Evolutionary conservation across 2,797 vertebrate species (phyloP).

Genomic region (Sarcophilus harrisii): DNA sequence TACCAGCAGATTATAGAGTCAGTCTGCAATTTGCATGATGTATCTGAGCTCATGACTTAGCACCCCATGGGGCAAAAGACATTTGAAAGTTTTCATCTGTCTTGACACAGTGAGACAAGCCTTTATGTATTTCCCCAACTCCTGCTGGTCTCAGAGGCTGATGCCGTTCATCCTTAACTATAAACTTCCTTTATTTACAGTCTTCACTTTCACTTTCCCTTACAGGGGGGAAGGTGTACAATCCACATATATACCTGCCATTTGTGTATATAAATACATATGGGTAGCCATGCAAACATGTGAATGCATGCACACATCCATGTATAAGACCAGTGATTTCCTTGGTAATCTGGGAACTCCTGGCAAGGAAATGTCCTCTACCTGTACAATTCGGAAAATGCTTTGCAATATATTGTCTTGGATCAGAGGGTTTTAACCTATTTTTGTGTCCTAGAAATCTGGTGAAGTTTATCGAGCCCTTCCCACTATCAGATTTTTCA

Average conservation of each 20-base stretch:
- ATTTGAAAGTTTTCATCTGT: slow-evolving; percentile 69
- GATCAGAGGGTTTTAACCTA: neutral
- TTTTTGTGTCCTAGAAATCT: neutral
- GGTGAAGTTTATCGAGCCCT: neutral
- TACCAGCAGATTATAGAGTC: slow-evolving; percentile 16
- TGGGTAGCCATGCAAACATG: neutral
- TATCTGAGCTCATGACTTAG: slow-evolving; percentile 43
- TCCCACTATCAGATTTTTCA: neutral
- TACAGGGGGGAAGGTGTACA: slow-evolving; percentile 54
- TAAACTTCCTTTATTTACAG: slow-evolving; percentile 84
- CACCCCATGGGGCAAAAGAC: slow-evolving; percentile 46
- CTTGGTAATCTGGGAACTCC: neutral
- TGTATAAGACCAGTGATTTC: slow-evolving; percentile 10
- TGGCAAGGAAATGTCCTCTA: neutral
- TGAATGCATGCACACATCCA: neutral
- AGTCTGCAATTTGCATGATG: neutral
- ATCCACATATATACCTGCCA: neutral
- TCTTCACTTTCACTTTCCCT: slow-evolving; percentile 84
- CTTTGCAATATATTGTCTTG: neutral
- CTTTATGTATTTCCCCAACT: slow-evolving; percentile 79
- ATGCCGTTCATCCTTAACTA: slow-evolving; percentile 83
- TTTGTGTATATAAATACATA: neutral
- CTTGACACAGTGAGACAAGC: slow-evolving; percentile 73
- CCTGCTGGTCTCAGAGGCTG: slow-evolving; percentile 81
- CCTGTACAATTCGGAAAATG: neutral